Conservation (phyloP, 1,140 invertebrate genomes). For the Drosophila kurseongensis region DNA sequence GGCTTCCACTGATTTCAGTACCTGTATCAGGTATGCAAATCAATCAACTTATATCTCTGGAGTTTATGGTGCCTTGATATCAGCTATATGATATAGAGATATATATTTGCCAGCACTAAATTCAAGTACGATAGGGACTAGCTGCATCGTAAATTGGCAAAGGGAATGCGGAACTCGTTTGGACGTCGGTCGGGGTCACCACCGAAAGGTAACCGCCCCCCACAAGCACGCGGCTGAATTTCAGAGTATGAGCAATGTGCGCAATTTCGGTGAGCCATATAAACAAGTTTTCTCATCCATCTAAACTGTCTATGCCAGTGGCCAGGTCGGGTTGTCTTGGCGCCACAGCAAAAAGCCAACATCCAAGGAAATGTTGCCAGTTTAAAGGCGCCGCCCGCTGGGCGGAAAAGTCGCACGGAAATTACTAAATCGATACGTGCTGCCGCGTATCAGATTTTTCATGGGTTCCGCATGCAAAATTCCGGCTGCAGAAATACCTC, state of each 20-base stretch:
- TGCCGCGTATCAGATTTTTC: conserved; percentile 53
- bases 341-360: conserved; percentile 16
- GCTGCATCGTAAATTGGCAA: conserved; percentile 30
- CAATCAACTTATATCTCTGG: conserved; percentile 12
- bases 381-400: conserved; percentile 33
- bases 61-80: conserved; percentile 32
- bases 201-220: conserved; percentile 30
- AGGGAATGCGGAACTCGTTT: conserved; percentile 22
- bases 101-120: conserved; percentile 13
- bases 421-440: conserved; percentile 72
- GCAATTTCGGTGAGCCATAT: conserved; percentile 45
- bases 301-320: conserved; percentile 51
- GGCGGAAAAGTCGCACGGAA: conserved; percentile 59
- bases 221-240: conserved; percentile 30
- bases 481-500: conserved; percentile 31
- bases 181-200: conserved; percentile 30
- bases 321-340: conserved; percentile 22
- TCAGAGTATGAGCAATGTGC: conserved; percentile 29
- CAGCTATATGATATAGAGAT: not conserved
- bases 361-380: conserved; percentile 35
- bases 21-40: conserved; percentile 6
- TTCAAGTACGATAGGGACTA: conserved; percentile 2
- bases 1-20: conserved; percentile 25
- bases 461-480: conserved; percentile 34
- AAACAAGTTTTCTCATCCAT: conserved; percentile 60